These are phyloP conservation scores for Tenthredo amoena DNA, from an alignment of 2,888 invertebrate genomes.

Conservation along the genomic window DNA sequence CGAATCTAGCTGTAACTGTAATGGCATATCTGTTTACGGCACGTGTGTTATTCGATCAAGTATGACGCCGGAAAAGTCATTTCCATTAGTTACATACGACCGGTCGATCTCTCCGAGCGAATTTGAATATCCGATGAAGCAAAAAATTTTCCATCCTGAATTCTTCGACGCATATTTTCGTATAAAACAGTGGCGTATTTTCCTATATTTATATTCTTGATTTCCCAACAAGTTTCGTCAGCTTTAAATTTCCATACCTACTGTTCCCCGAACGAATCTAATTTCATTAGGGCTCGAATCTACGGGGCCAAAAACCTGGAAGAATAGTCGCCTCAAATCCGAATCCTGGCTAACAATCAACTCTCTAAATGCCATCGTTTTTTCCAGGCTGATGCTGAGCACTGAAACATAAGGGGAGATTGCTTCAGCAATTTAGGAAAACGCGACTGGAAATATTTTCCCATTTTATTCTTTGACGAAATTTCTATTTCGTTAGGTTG, in stretches of 20 bases:
- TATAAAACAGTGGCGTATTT: not conserved
- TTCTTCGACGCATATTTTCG: not conserved
- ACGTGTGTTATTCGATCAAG: conserved; percentile 14
- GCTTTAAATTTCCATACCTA: not conserved
- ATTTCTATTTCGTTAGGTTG: too few species aligned
- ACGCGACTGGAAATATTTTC: not conserved
- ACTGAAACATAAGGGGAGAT: not conserved
- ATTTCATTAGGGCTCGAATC: not conserved
- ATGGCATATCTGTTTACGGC: not conserved
- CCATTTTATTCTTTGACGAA: not conserved
- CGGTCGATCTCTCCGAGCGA: not conserved
- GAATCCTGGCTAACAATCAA: not conserved
- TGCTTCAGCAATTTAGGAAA: not conserved
- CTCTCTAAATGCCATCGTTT: not conserved
- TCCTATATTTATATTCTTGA: not conserved
- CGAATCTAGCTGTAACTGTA: not conserved
- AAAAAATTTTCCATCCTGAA: not conserved
- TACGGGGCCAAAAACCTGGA: not conserved
- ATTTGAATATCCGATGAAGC: not conserved
- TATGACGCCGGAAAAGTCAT: not conserved
- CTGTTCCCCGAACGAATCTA: not conserved
- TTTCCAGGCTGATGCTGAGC: not conserved
- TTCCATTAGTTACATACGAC: not conserved
- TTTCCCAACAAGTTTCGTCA: not conserved
- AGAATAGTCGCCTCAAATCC: not conserved